Evolutionary conservation across 2,888 invertebrate genomes (phyloP).

Genomic region (Torymus tubicola): DNA sequence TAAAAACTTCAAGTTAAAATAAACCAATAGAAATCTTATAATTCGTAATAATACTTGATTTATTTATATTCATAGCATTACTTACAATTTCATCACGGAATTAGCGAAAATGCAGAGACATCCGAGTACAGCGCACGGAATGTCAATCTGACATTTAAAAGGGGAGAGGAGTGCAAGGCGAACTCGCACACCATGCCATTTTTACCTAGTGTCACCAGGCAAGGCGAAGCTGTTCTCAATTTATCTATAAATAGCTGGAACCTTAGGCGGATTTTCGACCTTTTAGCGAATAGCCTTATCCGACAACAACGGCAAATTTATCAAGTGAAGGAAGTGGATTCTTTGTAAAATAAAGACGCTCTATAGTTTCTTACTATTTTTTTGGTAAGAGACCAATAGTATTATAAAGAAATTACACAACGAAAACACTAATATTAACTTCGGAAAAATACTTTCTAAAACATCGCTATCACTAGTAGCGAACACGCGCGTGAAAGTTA

Average conservation of each 20-base stretch:
- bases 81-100: neutral
- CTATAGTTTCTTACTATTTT: too few relatives aligned
- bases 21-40: too few relatives aligned
- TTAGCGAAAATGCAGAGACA: neutral
- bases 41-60: too few relatives aligned
- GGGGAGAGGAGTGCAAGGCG: neutral
- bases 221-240: constrained; percentile 43
- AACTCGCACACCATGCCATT: constrained; percentile 21
- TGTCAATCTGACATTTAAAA: constrained; percentile 30
- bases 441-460: constrained; percentile 48
- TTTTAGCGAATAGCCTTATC: neutral
- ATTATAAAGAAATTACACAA: constrained; percentile 1
- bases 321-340: too few relatives aligned
- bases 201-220: constrained; percentile 36
- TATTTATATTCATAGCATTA: too few relatives aligned
- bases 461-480: constrained; percentile 21
- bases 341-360: too few relatives aligned
- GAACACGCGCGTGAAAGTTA: constrained; percentile 21
- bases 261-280: constrained; percentile 28
- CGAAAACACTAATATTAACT: neutral
- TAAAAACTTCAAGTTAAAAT: too few relatives aligned
- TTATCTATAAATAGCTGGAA: constrained; percentile 37
- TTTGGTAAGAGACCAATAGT: too few relatives aligned
- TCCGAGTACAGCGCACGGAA: neutral
- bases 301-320: too few relatives aligned